These are phyloP conservation scores for Iphiclides podalirius DNA, from an alignment of 2,888 invertebrate species.

Conservation along the genomic window DNA sequence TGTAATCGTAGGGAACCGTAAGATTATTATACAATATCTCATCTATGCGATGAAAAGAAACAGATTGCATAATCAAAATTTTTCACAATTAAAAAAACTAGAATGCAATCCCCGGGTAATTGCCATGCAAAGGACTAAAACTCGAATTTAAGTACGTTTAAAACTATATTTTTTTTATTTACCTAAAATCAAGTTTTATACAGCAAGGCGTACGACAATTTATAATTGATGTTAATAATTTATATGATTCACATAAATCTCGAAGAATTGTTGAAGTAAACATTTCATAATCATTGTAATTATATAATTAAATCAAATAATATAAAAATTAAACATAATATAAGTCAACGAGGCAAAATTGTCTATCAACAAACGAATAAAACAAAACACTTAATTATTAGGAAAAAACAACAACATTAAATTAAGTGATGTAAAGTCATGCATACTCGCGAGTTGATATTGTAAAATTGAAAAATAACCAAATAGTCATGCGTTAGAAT, in stretches of 20 bases:
- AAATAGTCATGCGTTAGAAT: conserved; percentile 70
- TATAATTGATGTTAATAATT: conserved; percentile 44
- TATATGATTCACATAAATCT: conserved; percentile 23
- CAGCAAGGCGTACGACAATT: conserved; percentile 62
- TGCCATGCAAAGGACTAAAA: conserved; percentile 74
- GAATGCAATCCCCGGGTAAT: conserved; percentile 71
- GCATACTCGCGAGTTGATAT: conserved; percentile 73
- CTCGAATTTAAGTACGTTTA: conserved; percentile 62
- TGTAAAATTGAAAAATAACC: conserved; percentile 50
- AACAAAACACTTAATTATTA: conserved; percentile 36
- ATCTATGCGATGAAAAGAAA: conserved; percentile 37
- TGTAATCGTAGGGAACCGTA: conserved; percentile 47
- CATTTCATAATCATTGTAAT: conserved; percentile 45
- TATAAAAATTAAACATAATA: conserved; percentile 41
- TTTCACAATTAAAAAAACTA: conserved; percentile 65
- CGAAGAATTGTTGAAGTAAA: conserved; percentile 72
- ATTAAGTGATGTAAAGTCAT: conserved; percentile 55
- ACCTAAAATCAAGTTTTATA: conserved; percentile 73
- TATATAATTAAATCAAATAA: conserved; percentile 39
- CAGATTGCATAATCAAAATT: conserved; percentile 77
- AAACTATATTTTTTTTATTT: conserved; percentile 29
- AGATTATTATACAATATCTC: conserved; percentile 41
- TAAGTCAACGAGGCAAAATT: conserved; percentile 59
- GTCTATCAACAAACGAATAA: conserved; percentile 37
- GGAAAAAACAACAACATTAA: conserved; percentile 9